Evolutionary conservation across 2,797 vertebrate species (phyloP), one percentile per base, ranked within the genome.

Genomic region (Linurgus olivaceus): DNA sequence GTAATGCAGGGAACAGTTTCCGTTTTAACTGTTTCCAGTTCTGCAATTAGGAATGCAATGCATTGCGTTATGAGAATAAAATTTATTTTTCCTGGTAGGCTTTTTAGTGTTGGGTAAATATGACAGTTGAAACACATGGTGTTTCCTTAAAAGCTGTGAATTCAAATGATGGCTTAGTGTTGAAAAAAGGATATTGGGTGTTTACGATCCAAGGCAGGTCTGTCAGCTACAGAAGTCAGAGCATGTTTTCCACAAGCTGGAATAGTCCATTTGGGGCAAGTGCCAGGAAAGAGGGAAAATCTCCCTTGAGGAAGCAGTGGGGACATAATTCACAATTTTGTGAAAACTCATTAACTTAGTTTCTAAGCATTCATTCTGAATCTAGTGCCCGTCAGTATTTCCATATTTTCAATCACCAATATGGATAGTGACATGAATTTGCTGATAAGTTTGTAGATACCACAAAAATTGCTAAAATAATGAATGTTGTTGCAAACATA

Each of bases 121-220:
- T 37, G 88, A 80, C 82, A 86, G 85, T 77, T 13, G 20, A 86
- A 95, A 83, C 90, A 90, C 91, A 78, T 95, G 90, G 79, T 81
- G 85, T 94, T 96, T 94, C 73, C 88, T 95, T 86, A 91, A 86
- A 94, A 94, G 66, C 93, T 91, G 94, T 88, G 91, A 95, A 91
- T 83, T 88, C 58, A 61, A 58, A 86, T 83, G 81, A 91, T 77
- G 66, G 62, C 38, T 88, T 86, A 54, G 57, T 80, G 66, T 75
- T 94, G 81, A 80, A 80, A 93, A 93, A 89, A 62, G 51, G 23
- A 77, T 88, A 68, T 74, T 66, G 66, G n/a, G 35, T 88, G 65
- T 91, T 91, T 88, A 86, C 47, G 51, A 35, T 72, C 50, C 26
- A 44, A 65, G 61, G 65, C 80, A 93, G 91, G 67, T 82, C 85